phyloP scores from a whole-genome alignment of 2,113 vertebrate genomes.

The Grammomys dolichurus region DNA sequence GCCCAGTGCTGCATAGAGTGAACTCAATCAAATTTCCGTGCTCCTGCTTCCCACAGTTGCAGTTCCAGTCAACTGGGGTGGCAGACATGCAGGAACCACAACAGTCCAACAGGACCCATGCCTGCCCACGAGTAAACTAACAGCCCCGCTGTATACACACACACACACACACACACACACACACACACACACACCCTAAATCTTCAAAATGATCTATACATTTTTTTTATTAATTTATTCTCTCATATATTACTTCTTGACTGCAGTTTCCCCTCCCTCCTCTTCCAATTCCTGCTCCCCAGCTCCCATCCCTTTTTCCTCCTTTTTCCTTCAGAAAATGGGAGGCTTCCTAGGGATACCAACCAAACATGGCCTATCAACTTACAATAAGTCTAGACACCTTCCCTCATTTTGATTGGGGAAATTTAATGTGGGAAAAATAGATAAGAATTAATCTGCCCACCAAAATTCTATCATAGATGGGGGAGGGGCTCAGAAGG shows the following conservation, averaged over 20 bases:
- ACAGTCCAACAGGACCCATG: too few relatives aligned
- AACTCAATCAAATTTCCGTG: too few relatives aligned
- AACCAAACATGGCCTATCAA: not conserved
- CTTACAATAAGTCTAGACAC: not conserved
- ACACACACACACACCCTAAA: not conserved
- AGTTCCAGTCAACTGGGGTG: too few relatives aligned
- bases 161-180: not conserved
- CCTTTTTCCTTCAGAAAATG: not conserved
- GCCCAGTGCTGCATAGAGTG: too few relatives aligned
- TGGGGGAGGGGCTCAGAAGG: not conserved
- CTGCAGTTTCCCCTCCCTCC: not conserved
- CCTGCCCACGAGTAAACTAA: too few relatives aligned
- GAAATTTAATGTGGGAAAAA: not conserved
- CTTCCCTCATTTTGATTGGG: not conserved
- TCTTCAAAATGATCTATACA: too few relatives aligned
- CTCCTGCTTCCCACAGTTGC: too few relatives aligned
- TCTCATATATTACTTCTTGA: not conserved
- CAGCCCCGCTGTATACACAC: too few relatives aligned
- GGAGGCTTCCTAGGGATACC: not conserved
- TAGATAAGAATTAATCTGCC: not conserved
- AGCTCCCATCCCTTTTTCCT: not conserved
- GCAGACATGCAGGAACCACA: too few relatives aligned
- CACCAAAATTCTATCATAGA: not conserved
- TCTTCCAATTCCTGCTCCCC: not conserved
- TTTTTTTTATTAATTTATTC: not conserved